These are phyloP conservation scores for Trichopria drosophilae DNA, from an alignment of 2,888 invertebrate genomes.

Conservation along the genomic window DNA sequence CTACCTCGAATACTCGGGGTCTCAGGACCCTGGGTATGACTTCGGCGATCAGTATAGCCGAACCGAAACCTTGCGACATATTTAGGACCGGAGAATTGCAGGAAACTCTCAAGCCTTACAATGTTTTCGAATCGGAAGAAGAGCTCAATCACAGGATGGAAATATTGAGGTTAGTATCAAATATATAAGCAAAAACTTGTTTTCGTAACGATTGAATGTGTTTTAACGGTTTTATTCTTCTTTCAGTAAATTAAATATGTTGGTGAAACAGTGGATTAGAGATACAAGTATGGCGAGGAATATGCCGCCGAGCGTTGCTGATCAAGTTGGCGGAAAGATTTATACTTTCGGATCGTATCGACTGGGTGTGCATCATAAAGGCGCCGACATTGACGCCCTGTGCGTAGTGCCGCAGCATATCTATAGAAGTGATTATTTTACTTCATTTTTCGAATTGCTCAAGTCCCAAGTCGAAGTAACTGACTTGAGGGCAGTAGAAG, in stretches of 20 bases:
- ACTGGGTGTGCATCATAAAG: conserved; percentile 93
- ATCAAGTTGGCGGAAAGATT: conserved; percentile 94
- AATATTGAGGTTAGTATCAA: conserved; percentile 63
- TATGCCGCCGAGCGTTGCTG: conserved; percentile 88
- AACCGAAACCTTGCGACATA: conserved; percentile 78
- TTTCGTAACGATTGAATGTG: too few species aligned
- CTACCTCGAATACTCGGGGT: conserved; percentile 64
- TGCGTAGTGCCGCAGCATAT: conserved; percentile 98
- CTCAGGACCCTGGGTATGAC: conserved; percentile 84
- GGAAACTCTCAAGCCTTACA: conserved; percentile 77
- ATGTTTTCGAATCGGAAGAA: conserved; percentile 87
- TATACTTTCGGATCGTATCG: conserved; percentile 99
- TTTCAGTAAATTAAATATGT: conserved; percentile 76
- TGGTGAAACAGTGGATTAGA: conserved; percentile 93
- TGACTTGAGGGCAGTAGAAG: conserved; percentile 89
- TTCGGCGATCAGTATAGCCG: conserved; percentile 88
- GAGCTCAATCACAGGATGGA: conserved; percentile 90
- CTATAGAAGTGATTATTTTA: conserved; percentile 90
- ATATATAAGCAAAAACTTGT: too few species aligned
- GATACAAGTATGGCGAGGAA: conserved; percentile 86
- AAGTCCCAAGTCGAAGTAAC: conserved; percentile 84
- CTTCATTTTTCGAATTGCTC: conserved; percentile 89
- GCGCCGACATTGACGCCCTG: conserved; percentile 98
- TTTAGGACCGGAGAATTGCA: conserved; percentile 77
- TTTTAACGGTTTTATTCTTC: too few species aligned